A percentile compares a stretch with the other conserved stretches of the same genome.
Conservation (phyloP, 2,797 vertebrate species). For the Pangasius djambal region DNA sequence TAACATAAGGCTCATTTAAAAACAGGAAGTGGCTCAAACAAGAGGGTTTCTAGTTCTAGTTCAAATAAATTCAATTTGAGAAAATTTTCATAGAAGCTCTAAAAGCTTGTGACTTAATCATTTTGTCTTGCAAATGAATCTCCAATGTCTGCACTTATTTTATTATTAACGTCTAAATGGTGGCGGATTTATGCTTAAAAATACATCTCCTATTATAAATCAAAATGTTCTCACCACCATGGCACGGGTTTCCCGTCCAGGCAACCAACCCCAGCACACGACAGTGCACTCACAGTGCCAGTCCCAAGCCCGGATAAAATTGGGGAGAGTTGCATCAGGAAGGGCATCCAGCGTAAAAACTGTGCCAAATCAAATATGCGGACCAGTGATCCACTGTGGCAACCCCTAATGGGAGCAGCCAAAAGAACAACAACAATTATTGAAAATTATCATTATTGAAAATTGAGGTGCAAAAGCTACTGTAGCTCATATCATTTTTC, state of each 20-base stretch:
- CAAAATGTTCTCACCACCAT: neutral
- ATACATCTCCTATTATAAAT: neutral
- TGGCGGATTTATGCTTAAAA: neutral
- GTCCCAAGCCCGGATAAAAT: no score
- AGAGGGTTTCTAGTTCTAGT: neutral
- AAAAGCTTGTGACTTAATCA: neutral
- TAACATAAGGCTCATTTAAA: neutral
- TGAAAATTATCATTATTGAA: neutral
- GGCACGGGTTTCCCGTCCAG: no score
- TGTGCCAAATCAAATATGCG: no score
- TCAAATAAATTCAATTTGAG: neutral
- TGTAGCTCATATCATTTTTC: neutral
- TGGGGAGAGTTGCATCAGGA: no score
- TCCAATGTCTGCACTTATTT: neutral
- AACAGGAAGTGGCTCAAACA: neutral
- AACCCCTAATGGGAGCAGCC: no score
- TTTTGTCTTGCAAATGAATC: neutral
- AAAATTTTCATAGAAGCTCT: neutral
- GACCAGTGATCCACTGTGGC: no score
- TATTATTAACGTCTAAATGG: neutral
- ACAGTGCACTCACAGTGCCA: no score
- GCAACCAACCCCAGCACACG: no score
- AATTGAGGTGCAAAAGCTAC: neutral
- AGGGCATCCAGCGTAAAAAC: no score
- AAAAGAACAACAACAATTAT: neutral